phyloP scores from a whole-genome alignment of 2,797 vertebrate genomes.

The Ammospiza maritima region DNA sequence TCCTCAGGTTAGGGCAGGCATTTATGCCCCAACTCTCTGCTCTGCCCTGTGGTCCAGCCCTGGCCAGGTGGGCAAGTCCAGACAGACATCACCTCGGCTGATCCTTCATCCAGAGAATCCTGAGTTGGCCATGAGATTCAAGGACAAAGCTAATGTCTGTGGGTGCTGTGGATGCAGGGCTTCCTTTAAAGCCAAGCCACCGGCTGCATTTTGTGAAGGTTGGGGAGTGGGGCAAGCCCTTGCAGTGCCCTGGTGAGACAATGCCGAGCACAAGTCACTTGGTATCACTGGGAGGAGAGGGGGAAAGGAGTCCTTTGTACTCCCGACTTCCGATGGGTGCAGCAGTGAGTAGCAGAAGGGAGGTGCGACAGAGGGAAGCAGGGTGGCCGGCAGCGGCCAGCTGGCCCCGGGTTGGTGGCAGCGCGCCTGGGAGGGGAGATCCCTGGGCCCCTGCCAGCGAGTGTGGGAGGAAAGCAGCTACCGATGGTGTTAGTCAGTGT shows the following conservation, averaged over 20 bases:
- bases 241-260: neutral
- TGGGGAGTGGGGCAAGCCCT: neutral
- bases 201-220: neutral
- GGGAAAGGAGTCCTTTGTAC: neutral
- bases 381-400: accelerated
- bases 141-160: neutral
- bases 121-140: neutral
- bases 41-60: neutral
- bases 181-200: neutral
- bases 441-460: neutral
- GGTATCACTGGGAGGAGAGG: neutral
- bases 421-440: neutral
- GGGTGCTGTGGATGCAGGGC: accelerated
- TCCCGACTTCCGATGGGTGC: neutral
- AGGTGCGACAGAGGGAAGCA: neutral
- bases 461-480: neutral
- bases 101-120: neutral
- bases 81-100: neutral
- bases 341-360: neutral
- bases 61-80: neutral
- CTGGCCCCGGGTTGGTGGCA: neutral
- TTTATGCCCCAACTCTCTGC: neutral
- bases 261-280: neutral
- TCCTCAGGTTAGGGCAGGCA: neutral
- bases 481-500: neutral